Evolutionary conservation across 53 echinoderm and acorn worm species (phyloP).

Genomic region (Henricia sp.): DNA sequence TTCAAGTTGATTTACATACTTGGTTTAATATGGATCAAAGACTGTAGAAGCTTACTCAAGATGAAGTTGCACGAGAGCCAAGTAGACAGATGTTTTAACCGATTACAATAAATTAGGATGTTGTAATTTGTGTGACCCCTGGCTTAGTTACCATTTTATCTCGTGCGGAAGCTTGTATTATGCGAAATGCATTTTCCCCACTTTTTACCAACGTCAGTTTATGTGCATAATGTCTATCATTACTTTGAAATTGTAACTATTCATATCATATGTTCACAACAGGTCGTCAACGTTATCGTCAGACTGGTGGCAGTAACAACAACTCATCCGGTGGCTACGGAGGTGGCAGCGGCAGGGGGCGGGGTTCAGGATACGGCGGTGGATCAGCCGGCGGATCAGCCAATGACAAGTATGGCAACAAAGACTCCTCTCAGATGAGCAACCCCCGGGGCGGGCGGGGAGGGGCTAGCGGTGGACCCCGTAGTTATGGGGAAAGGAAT

Average conservation of each 20-base stretch:
- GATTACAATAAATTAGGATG: no score
- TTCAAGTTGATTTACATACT: no score
- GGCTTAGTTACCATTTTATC: neutral
- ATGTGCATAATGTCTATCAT: neutral
- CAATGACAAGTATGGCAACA: conserved; percentile 55
- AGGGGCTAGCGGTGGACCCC: conserved; percentile 13
- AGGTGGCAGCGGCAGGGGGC: conserved; percentile 28
- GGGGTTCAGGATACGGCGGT: conserved; percentile 15
- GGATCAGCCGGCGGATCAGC: no score
- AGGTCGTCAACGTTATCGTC: conserved; percentile 52
- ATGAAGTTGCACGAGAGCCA: no score
- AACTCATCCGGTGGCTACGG: conserved; percentile 36
- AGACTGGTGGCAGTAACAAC: conserved; percentile 5
- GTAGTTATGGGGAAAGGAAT: conserved; percentile 15
- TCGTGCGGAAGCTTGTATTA: neutral
- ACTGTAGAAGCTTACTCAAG: no score
- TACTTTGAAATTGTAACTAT: neutral
- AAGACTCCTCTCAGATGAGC: conserved; percentile 44
- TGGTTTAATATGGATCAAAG: no score
- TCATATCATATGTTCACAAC: no score
- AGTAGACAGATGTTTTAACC: no score
- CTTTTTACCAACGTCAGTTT: neutral
- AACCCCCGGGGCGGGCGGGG: conserved; percentile 17
- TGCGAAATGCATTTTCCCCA: neutral
- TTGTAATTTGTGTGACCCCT: no score